Evolutionary conservation across 2,888 invertebrate species (phyloP).

Genomic region (Calliopum simillimum): DNA sequence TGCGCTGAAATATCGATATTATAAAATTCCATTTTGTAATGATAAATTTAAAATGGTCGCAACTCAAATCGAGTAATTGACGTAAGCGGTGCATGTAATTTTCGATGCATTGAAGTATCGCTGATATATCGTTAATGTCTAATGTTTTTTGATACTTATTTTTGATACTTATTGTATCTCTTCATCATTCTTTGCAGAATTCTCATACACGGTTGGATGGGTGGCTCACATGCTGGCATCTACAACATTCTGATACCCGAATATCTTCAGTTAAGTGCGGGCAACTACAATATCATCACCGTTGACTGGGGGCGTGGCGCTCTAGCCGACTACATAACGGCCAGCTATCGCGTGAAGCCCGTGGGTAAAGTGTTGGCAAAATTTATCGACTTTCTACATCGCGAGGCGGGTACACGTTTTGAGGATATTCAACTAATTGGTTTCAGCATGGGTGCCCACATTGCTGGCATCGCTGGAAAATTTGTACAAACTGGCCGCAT

Average conservation of each 20-base stretch:
- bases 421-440: constrained; percentile 62
- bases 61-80: too few relatives aligned
- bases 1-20: too few relatives aligned
- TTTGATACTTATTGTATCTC: too few relatives aligned
- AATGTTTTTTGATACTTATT: too few relatives aligned
- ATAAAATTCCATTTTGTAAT: too few relatives aligned
- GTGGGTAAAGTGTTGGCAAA: constrained; percentile 71
- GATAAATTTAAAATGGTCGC: too few relatives aligned
- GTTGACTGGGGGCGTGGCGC: constrained; percentile 65
- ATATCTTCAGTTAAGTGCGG: constrained; percentile 50
- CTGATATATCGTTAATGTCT: too few relatives aligned
- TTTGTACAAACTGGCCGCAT: constrained; percentile 56
- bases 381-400: constrained; percentile 75
- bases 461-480: constrained; percentile 71
- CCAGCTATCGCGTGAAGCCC: constrained; percentile 65
- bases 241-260: constrained; percentile 57
- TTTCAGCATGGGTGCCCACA: constrained; percentile 74
- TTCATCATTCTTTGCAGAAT: constrained; percentile 49
- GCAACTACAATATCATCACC: constrained; percentile 58
- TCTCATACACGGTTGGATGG: constrained; percentile 64
- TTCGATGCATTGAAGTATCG: too few relatives aligned
- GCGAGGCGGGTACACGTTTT: constrained; percentile 67
- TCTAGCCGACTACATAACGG: constrained; percentile 61
- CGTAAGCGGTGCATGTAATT: too few relatives aligned
- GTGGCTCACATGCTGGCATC: constrained; percentile 57